Evolutionary conservation across 1,140 invertebrate genomes (phyloP), one percentile per base, ranked within the genome.

Genomic region (Zaprionus camerounensis): DNA sequence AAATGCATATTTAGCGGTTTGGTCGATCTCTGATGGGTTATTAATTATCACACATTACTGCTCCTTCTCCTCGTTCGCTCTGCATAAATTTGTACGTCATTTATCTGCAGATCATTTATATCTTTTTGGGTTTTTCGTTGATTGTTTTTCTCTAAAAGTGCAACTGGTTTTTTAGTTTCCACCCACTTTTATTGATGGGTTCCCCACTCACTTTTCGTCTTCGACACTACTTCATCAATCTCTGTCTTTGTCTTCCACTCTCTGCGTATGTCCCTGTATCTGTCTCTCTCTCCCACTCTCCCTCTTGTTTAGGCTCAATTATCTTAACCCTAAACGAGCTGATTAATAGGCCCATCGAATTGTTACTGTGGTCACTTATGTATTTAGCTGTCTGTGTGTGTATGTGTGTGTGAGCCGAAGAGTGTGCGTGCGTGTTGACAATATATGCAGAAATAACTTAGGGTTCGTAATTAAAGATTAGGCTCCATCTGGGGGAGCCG

Each of bases 311-410:
- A 28, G 49, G 55, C 31, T 15, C 7, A 36, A 78, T 76, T 73
- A 66, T 22, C 69, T 73, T 78, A 67, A 66, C 24, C 61, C 64
- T 46, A 34, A 80, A 80, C 78, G 78, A 80, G 66, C 78, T 44
- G 66, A 51, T 81, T 53, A 80, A 71, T 51, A 58, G 61, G 63
- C 63, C 63, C 31, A 64, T 46, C 64, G n/a, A 63, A 71, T 51
- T 36, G 17, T 51, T 26, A 31, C 24, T 71, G 38, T 74, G 41
- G n/a, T 17, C 64, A 62, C 56, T 65, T 24, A 31, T 55, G n/a
- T 62, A 24, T 56, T 34, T 34, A 9, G 22, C 17, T 75, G 36
- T 34, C 20, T 49, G 46, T 20, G 20, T 76, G 26, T 72, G 55
- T 55, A 34, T 61, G 41, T 49, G 55, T 76, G 41, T 44, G 61